phyloP scores from a whole-genome alignment of 2,888 invertebrate species.

The Lysandra bellargus region DNA sequence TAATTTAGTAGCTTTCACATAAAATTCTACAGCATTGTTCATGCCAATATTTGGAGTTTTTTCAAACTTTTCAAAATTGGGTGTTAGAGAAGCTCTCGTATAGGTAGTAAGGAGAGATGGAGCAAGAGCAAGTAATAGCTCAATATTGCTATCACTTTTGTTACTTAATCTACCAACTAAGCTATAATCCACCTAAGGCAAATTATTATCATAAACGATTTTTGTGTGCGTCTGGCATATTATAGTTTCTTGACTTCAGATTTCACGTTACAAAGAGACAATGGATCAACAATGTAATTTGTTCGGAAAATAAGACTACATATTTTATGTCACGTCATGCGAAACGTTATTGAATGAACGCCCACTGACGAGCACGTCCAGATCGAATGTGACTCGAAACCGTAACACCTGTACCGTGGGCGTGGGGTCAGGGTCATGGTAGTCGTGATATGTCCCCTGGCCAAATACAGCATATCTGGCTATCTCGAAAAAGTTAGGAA shows the following conservation, averaged over 20 bases:
- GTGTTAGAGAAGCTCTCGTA: too few species aligned
- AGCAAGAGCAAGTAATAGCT: too few species aligned
- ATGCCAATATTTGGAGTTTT: background rate
- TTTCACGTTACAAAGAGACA: background rate
- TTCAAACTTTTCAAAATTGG: too few species aligned
- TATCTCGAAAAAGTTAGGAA: slow-evolving; percentile 30
- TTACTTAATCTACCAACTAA: background rate
- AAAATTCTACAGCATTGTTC: background rate
- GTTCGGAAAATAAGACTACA: slow-evolving; percentile 3
- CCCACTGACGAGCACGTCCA: slow-evolving; percentile 45
- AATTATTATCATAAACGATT: background rate
- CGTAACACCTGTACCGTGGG: slow-evolving; percentile 73
- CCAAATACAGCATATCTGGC: slow-evolving; percentile 34
- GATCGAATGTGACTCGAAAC: slow-evolving; percentile 52
- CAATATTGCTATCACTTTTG: background rate
- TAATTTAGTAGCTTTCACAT: background rate
- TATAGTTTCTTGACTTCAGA: background rate
- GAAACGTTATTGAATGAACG: slow-evolving; percentile 40
- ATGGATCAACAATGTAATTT: slow-evolving; percentile 20
- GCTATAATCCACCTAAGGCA: background rate
- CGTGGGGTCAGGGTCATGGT: slow-evolving; percentile 58
- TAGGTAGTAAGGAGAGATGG: too few species aligned
- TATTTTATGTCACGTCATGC: slow-evolving; percentile 35
- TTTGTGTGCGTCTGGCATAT: background rate
- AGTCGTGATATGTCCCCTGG: slow-evolving; percentile 39